Conservation (phyloP, 2,113 vertebrate species). For the Zingel zingel region DNA sequence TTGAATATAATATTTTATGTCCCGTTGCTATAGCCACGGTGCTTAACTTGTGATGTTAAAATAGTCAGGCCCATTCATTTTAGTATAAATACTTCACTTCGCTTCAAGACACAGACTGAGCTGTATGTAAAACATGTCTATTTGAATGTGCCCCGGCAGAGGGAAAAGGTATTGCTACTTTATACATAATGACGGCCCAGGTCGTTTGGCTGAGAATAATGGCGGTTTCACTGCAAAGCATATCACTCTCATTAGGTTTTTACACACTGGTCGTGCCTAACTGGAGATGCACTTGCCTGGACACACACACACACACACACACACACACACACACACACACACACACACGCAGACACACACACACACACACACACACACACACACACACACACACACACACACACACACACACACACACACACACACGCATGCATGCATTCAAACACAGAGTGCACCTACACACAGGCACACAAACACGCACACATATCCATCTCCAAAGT, state of each 20-base stretch:
- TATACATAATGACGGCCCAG: slow-evolving; percentile 92
- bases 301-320: slow-evolving; percentile 8
- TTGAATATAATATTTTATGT: slow-evolving; percentile 83
- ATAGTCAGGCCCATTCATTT: slow-evolving; percentile 82
- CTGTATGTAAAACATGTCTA: slow-evolving; percentile 76
- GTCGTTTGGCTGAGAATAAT: slow-evolving; percentile 95
- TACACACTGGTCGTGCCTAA: slow-evolving; percentile 85
- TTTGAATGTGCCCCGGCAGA: slow-evolving; percentile 77
- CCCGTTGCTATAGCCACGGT: slow-evolving; percentile 80
- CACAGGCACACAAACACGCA: slow-evolving; percentile 29
- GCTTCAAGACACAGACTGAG: slow-evolving; percentile 74
- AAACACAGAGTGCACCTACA: slow-evolving; percentile 15
- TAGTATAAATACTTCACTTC: slow-evolving; percentile 80
- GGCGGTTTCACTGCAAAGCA: slow-evolving; percentile 94
- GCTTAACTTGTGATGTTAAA: slow-evolving; percentile 82
- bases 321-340: neutral
- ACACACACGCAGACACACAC: slow-evolving; percentile 1
- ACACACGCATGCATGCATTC: neutral
- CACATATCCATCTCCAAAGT: slow-evolving; percentile 90
- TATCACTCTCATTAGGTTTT: slow-evolving; percentile 91
- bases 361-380: slow-evolving; percentile 2
- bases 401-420: slow-evolving; percentile 2
- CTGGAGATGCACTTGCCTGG: slow-evolving; percentile 87
- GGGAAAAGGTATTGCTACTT: slow-evolving; percentile 84
- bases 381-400: neutral